These are phyloP conservation scores for Azorinus chamasolen DNA, from an alignment of 2,888 invertebrate species.

Conservation along the genomic window DNA sequence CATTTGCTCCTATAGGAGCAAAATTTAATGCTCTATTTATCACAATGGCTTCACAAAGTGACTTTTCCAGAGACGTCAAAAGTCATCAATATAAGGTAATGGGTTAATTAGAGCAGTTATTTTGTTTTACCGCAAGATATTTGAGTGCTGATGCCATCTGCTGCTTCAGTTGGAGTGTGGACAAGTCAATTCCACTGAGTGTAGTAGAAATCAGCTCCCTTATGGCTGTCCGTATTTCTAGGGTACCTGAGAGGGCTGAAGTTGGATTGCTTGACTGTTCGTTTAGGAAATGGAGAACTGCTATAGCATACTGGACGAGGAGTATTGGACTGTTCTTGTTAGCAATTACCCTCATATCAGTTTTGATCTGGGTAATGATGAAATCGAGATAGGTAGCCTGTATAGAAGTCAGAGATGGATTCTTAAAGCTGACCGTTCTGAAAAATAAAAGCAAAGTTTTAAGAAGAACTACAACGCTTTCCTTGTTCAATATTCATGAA, in stretches of 20 bases:
- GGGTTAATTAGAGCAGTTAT: no score
- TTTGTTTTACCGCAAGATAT: constrained; percentile 74
- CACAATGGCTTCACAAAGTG: no score
- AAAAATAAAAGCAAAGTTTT: constrained; percentile 18
- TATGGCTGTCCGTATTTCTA: constrained; percentile 58
- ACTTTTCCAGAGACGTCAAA: no score
- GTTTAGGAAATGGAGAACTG: constrained; percentile 72
- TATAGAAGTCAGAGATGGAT: constrained; percentile 27
- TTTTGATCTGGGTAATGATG: constrained; percentile 53
- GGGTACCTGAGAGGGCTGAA: neutral
- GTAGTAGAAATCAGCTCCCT: constrained; percentile 70
- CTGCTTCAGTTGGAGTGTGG: constrained; percentile 65
- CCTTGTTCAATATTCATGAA: no score
- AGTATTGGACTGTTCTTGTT: constrained; percentile 70
- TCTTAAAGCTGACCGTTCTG: constrained; percentile 59
- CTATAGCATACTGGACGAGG: constrained; percentile 74
- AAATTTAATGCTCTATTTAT: no score
- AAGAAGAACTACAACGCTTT: no score
- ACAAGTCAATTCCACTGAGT: constrained; percentile 62
- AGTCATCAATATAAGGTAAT: no score
- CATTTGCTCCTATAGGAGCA: no score
- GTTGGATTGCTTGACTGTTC: constrained; percentile 55
- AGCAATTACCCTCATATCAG: constrained; percentile 60
- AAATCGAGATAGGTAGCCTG: constrained; percentile 55
- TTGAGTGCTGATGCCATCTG: constrained; percentile 71